Evolutionary conservation across 2,797 vertebrate species (phyloP).

Genomic region (Tympanoctomys barrerae): DNA sequence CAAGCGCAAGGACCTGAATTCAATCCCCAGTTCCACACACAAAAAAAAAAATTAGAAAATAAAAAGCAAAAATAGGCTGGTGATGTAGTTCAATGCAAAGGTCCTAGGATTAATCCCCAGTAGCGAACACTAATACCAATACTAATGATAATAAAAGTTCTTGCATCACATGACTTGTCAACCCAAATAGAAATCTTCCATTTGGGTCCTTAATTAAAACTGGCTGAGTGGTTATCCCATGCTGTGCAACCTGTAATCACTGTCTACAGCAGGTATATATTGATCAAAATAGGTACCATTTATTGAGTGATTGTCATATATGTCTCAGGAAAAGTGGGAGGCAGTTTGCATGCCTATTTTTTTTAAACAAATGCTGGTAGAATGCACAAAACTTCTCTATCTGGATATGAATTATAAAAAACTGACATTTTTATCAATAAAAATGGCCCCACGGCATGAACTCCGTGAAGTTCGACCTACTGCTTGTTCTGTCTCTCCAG

Average conservation of each 20-base stretch:
- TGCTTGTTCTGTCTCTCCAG: not conserved
- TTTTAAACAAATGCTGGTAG: constrained; percentile 37
- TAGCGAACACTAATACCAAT: not conserved
- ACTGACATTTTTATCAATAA: not conserved
- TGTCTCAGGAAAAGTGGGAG: not conserved
- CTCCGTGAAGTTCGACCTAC: not conserved
- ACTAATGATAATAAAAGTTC: not conserved
- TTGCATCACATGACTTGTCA: not conserved
- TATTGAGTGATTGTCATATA: constrained; percentile 10
- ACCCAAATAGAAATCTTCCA: not conserved
- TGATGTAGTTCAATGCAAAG: not conserved
- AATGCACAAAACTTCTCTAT: not conserved
- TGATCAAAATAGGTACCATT: constrained; percentile 34
- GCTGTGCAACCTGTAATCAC: not conserved
- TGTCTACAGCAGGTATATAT: not conserved
- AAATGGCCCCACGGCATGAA: not conserved
- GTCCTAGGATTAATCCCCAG: not conserved
- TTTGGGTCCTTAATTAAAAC: constrained; percentile 38
- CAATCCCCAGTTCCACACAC: too few relatives aligned
- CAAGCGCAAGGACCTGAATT: too few relatives aligned
- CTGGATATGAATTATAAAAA: not conserved
- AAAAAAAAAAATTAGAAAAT: too few relatives aligned
- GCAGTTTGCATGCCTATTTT: constrained; percentile 39
- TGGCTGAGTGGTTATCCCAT: constrained; percentile 4
- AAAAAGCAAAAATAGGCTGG: not conserved